Percentiles rank a stretch among this genome's conserved stretches.
These are phyloP conservation scores for Romanogobio albipinnatus DNA, from an alignment of 2,113 vertebrate genomes.

Conservation along the genomic window DNA sequence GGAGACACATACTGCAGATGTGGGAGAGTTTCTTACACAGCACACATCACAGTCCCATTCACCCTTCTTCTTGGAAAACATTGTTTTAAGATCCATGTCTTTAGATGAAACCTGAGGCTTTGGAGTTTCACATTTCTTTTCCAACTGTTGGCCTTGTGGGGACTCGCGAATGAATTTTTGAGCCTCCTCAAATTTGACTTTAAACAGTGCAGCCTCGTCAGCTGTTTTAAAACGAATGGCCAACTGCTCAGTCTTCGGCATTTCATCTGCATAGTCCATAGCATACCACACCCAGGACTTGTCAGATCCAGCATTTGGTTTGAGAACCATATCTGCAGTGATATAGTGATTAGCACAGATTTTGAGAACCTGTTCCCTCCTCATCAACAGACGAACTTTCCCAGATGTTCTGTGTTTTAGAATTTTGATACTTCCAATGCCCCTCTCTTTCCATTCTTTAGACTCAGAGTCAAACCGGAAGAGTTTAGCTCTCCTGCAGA, in stretches of 20 bases:
- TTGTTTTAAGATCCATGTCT: constrained; percentile 70
- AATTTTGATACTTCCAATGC: constrained; percentile 94
- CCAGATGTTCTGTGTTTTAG: constrained; percentile 89
- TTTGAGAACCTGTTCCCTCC: constrained; percentile 95
- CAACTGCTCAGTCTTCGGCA: constrained; percentile 89
- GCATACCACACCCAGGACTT: constrained; percentile 97
- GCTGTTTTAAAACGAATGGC: constrained; percentile 96
- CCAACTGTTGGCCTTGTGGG: constrained; percentile 44
- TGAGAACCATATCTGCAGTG: constrained; percentile 89
- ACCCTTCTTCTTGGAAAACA: constrained; percentile 81
- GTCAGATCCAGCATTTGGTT: constrained; percentile 90
- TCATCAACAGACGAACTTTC: constrained; percentile 95
- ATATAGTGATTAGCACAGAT: constrained; percentile 99
- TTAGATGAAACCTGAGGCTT: constrained; percentile 30
- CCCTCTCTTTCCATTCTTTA: constrained; percentile 98
- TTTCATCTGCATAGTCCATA: constrained; percentile 94
- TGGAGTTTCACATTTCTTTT: constrained; percentile 52
- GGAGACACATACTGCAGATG: constrained; percentile 73
- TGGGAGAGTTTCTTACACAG: constrained; percentile 77
- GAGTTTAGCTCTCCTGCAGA: constrained; percentile 93
- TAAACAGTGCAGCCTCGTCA: constrained; percentile 94
- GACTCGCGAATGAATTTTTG: constrained; percentile 75
- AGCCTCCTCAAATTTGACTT: constrained; percentile 90
- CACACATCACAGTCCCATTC: constrained; percentile 85
- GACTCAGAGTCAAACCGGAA: constrained; percentile 91